phyloP scores from a whole-genome alignment of 2,888 invertebrate genomes.

The Diaphora mendica region DNA sequence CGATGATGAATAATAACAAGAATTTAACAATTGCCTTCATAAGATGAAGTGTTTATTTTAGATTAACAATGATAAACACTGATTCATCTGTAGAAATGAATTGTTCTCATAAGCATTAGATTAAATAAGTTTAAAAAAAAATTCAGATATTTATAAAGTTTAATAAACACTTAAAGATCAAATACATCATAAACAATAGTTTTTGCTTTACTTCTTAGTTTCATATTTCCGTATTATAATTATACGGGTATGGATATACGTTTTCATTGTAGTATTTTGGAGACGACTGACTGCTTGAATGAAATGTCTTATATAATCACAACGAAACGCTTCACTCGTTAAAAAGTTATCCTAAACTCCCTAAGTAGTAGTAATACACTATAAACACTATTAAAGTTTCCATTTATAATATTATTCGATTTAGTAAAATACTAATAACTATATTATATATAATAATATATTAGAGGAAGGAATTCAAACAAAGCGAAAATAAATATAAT shows the following conservation, averaged over 20 bases:
- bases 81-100: neutral
- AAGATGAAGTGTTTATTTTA: neutral
- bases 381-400: neutral
- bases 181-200: no score
- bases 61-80: neutral
- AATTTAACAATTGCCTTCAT: neutral
- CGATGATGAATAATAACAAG: neutral
- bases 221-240: neutral
- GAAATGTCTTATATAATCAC: no score
- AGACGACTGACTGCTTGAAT: no score
- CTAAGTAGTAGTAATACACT: no score
- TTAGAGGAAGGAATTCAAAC: conserved; percentile 47
- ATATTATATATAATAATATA: no score
- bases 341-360: no score
- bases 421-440: neutral
- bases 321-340: no score
- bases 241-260: no score
- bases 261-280: no score
- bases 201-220: neutral
- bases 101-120: neutral
- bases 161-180: neutral
- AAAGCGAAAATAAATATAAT: conserved; percentile 61
- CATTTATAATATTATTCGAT: neutral
- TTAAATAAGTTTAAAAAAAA: neutral
- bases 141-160: neutral